These are phyloP conservation scores for Acanthurus leucopareius DNA, from an alignment of 2,797 vertebrate species.

Conservation along the genomic window DNA sequence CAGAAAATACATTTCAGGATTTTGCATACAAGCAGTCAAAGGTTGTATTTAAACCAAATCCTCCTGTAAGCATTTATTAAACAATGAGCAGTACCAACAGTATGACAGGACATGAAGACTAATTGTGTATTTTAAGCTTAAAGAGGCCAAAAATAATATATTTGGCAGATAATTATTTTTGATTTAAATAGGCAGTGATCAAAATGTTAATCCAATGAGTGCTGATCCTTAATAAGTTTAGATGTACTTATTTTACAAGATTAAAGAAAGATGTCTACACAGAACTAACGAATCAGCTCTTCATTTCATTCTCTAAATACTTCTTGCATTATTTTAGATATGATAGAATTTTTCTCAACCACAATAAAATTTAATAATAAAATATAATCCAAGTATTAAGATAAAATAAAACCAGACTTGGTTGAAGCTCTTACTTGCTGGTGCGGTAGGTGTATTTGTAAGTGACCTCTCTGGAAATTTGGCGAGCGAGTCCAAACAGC, in stretches of 20 bases:
- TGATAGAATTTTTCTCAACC: neutral
- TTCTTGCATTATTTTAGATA: neutral
- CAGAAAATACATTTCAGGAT: neutral
- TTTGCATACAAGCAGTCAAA: neutral
- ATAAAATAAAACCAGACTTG: neutral
- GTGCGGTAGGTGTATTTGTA: conserved; percentile 99
- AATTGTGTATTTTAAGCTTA: neutral
- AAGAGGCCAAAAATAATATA: no score
- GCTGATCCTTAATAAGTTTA: neutral
- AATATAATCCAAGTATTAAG: neutral
- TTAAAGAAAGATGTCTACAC: neutral
- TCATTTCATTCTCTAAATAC: neutral
- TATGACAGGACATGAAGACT: neutral
- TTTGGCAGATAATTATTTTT: no score
- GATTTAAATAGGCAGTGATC: no score
- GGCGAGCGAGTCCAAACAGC: conserved; percentile 95
- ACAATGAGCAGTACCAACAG: neutral
- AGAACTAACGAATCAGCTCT: no score
- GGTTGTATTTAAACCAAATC: neutral
- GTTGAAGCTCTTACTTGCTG: conserved; percentile 90
- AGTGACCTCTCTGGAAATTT: conserved; percentile 97
- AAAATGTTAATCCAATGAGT: neutral
- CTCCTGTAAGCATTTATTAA: neutral
- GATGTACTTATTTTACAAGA: neutral
- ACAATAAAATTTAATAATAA: neutral